Evolutionary conservation across 2,888 invertebrate genomes (phyloP).

Genomic region (Stratiomys singularior): DNA sequence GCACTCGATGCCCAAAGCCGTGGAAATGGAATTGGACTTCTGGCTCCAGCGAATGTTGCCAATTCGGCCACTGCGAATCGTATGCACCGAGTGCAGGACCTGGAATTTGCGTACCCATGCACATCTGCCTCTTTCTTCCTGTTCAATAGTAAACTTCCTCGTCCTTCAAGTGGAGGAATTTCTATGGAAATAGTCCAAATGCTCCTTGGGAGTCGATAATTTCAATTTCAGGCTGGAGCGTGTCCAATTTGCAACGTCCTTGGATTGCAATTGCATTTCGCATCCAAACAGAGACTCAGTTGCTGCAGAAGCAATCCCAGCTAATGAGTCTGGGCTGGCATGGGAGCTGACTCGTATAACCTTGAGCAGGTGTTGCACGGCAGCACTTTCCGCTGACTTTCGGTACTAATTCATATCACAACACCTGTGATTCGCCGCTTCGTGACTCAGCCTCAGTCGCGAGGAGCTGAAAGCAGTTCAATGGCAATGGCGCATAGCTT

Average conservation of each 20-base stretch:
- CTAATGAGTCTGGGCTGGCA: not conserved
- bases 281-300: too few species aligned
- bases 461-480: too few species aligned
- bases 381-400: not conserved
- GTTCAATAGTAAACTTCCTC: too few species aligned
- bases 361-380: not conserved
- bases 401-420: not conserved
- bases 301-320: not conserved
- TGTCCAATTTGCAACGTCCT: too few species aligned
- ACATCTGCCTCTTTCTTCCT: too few species aligned
- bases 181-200: too few species aligned
- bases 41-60: constrained; percentile 17
- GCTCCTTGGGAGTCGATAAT: too few species aligned
- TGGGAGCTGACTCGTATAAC: constrained; percentile 15
- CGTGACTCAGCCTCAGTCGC: not conserved
- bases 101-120: too few species aligned
- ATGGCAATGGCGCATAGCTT: too few species aligned
- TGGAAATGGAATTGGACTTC: not conserved
- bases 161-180: too few species aligned
- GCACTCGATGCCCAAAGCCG: not conserved
- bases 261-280: too few species aligned
- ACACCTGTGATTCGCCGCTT: constrained; percentile 1
- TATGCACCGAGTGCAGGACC: not conserved
- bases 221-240: too few species aligned
- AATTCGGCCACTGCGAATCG: not conserved